These are phyloP conservation scores for Trididemnum miniatum DNA, from an alignment of 23 tunicate genomes.

Conservation along the genomic window DNA sequence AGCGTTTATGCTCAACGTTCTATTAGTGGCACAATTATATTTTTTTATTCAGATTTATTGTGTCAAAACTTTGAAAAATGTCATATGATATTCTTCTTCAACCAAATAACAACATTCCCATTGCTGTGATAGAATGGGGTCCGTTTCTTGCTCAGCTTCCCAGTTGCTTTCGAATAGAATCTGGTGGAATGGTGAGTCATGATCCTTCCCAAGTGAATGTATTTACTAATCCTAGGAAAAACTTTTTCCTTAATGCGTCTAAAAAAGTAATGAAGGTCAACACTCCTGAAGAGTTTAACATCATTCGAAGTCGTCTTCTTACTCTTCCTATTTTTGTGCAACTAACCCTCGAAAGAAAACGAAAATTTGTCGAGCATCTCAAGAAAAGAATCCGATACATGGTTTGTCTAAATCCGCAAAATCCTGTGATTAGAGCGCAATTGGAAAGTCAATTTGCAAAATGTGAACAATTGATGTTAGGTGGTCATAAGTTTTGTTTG, in stretches of 20 bases:
- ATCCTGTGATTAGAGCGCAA: constrained; percentile 11
- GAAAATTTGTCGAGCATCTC: neutral
- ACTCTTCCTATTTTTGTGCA: constrained; percentile 1
- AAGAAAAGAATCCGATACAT: neutral
- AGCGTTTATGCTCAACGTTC: no score
- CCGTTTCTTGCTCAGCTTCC: neutral
- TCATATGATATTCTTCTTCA: neutral
- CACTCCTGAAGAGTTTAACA: neutral
- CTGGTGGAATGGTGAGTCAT: neutral
- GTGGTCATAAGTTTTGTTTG: neutral
- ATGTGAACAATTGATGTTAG: neutral
- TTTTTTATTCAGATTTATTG: no score
- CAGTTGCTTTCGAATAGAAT: neutral
- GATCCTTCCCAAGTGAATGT: constrained; percentile 1
- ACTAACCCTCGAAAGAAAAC: constrained; percentile 1
- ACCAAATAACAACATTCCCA: neutral
- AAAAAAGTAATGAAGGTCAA: neutral
- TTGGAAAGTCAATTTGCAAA: neutral
- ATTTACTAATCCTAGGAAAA: neutral
- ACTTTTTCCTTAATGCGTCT: constrained; percentile 3
- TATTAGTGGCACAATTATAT: no score
- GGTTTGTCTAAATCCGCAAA: constrained; percentile 12
- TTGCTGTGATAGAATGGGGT: neutral
- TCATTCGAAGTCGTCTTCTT: neutral
- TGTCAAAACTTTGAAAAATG: neutral